Evolutionary conservation across 2,797 vertebrate genomes (phyloP), one percentile per base, ranked within the genome.

Genomic region (Xiphophorus birchmanni): DNA sequence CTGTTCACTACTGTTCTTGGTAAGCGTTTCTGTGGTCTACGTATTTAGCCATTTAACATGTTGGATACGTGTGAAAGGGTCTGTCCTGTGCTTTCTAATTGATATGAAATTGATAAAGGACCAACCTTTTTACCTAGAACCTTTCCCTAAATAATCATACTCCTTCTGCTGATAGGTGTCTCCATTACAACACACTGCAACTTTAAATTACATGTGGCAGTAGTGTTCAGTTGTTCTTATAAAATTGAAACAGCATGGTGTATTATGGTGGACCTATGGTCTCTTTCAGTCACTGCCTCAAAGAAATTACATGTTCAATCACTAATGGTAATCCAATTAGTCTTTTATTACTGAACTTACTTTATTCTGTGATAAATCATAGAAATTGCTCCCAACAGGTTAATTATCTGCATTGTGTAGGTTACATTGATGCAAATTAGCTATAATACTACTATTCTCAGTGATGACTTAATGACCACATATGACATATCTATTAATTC

Each of bases 401-500:
- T 93, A 90, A 94, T 95, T 93, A 91, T 87, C 81, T 79, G 21
- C 80, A 80, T 90, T 90, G 80, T 75, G 77, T 87, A 89, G 85
- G 79, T 90, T 89, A 90, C 78, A 75, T 88, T 87, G 82, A 93
- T 93, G 93, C 91, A 94, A 91, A 94, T 95, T 78, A 94, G 87
- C 82, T 83, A 67, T 86, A 73, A 29, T 47, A 73, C 44, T 29
- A 74, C 83, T 54, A 10, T 67, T 75, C 29, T 88, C 87, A 83
- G 82, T 90, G 79, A 91, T 86, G 84, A 81, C 82, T 90, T 93
- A 92, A 94, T 91, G 89, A 93, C 81, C 79, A 40, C 84, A 84
- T 91, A 84, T 84, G 85, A 90, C 78, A 85, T 90, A 91, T 90
- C 84, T 89, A 89, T 90, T 90, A 86, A 89, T 92, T 90, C 80